Evolutionary conservation across 2,888 invertebrate genomes (phyloP).

Genomic region (Sinelater perroti): DNA sequence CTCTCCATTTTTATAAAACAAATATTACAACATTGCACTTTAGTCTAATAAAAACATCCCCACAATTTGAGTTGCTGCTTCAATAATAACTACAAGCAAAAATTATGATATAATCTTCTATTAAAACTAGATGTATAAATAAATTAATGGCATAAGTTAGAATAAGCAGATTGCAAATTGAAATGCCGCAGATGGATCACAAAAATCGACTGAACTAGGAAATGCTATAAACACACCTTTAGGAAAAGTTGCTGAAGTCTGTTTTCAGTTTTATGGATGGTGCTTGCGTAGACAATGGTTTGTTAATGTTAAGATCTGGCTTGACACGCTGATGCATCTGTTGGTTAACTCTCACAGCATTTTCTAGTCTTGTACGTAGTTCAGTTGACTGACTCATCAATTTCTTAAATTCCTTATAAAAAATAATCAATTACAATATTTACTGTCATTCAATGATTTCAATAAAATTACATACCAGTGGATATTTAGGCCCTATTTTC

Average conservation of each 20-base stretch:
- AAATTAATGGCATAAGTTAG: constrained; percentile 2
- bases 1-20: too few relatives aligned
- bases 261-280: constrained; percentile 93
- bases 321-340: constrained; percentile 66
- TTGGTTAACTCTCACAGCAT: constrained; percentile 80
- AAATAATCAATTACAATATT: constrained; percentile 13
- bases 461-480: constrained; percentile 74
- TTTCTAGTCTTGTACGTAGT: constrained; percentile 82
- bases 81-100: too few relatives aligned
- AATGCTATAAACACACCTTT: constrained; percentile 14
- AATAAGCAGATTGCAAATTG: too few relatives aligned
- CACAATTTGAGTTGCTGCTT: too few relatives aligned
- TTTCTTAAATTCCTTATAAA: constrained; percentile 82
- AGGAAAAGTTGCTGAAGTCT: constrained; percentile 87
- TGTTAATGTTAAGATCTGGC: constrained; percentile 60
- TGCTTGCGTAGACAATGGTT: constrained; percentile 59
- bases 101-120: too few relatives aligned
- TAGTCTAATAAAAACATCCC: too few relatives aligned
- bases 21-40: too few relatives aligned
- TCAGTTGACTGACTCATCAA: constrained; percentile 87
- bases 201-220: too few relatives aligned
- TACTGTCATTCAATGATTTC: constrained; percentile 13
- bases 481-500: constrained; percentile 91
- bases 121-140: too few relatives aligned
- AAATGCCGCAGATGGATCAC: too few relatives aligned